Conservation (phyloP, 2,888 invertebrate species). For the Diadegma fenestrale region DNA sequence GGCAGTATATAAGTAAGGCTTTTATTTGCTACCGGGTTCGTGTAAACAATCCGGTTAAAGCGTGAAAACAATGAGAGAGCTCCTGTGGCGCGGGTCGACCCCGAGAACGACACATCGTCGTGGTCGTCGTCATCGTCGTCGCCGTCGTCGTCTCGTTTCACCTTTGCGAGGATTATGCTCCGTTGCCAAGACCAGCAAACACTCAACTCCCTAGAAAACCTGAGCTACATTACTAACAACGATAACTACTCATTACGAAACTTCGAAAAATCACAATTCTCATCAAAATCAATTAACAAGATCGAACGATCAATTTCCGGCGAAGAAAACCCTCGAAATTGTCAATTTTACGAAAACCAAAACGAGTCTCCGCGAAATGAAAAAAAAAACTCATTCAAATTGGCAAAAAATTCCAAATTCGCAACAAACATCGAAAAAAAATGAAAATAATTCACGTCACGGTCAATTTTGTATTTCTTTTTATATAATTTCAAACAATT, state of each 20-base stretch:
- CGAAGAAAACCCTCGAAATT: neutral
- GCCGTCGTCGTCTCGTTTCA: slow-evolving; percentile 45
- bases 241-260: neutral
- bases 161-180: slow-evolving; percentile 46
- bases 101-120: slow-evolving; percentile 26
- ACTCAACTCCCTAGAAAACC: neutral
- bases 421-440: no score
- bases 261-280: neutral
- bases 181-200: slow-evolving; percentile 31
- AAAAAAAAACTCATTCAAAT: neutral
- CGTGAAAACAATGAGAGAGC: slow-evolving; percentile 69
- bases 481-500: no score
- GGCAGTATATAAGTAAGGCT: slow-evolving; percentile 30
- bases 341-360: no score
- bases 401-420: no score
- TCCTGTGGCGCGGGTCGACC: slow-evolving; percentile 53
- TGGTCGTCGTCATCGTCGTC: slow-evolving; percentile 5
- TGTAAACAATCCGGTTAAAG: slow-evolving; percentile 67
- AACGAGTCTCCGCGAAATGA: neutral
- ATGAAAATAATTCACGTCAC: no score
- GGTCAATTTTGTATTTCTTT: no score
- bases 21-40: slow-evolving; percentile 57
- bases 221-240: slow-evolving; percentile 8
- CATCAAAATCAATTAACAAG: neutral
- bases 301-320: neutral